These are phyloP conservation scores for Ctenoplectra terminalis DNA, from an alignment of 1,140 invertebrate genomes.

Conservation along the genomic window DNA sequence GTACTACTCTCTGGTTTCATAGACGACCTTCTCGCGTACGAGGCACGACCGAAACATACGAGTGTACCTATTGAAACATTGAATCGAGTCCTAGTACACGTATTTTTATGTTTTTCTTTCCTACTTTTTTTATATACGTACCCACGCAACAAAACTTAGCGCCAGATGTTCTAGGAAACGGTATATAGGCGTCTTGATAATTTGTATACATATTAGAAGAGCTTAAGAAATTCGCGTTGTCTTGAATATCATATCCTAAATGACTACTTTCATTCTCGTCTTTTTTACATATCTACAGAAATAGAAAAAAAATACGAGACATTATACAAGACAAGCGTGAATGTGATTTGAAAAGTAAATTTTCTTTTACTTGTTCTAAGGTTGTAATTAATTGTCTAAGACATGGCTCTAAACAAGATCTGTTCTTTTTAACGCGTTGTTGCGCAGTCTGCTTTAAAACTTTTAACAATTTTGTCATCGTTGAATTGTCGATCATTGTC, in stretches of 20 bases:
- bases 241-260: constrained; percentile 77
- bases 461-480: constrained; percentile 86
- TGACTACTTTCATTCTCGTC: constrained; percentile 80
- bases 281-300: constrained; percentile 77
- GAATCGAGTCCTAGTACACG: background rate
- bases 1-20: constrained; percentile 88
- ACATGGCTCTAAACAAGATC: constrained; percentile 91
- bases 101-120: background rate
- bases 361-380: constrained; percentile 84
- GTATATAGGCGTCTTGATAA: constrained; percentile 92
- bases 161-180: constrained; percentile 96
- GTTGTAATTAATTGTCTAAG: constrained; percentile 88
- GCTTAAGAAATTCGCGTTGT: constrained; percentile 79
- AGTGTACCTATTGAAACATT: constrained; percentile 84
- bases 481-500: constrained; percentile 85
- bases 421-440: constrained; percentile 89
- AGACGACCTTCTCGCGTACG: constrained; percentile 88
- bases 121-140: constrained; percentile 66
- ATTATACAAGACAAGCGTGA: background rate
- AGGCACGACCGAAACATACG: constrained; percentile 93
- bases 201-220: constrained; percentile 77
- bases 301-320: background rate
- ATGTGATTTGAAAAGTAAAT: constrained; percentile 15
- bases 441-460: constrained; percentile 89
- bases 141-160: constrained; percentile 95